Percentiles rank a stretch among this genome's conserved stretches.
phyloP scores from a whole-genome alignment of 1,140 invertebrate species.

The Nephotettix cincticeps region DNA sequence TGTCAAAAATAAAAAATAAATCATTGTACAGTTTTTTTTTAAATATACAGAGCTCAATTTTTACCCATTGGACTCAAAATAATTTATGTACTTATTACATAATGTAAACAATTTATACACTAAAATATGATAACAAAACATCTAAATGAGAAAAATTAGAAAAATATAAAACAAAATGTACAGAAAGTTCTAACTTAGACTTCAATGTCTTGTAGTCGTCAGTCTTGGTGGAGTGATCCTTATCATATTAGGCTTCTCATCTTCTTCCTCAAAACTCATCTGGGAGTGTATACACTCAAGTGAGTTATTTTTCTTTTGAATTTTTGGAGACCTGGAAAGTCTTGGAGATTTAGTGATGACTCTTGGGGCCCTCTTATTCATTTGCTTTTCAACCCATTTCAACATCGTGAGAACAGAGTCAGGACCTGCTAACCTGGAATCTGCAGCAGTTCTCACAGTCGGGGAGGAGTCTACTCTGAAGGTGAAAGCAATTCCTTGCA shows the following conservation, averaged over 20 bases:
- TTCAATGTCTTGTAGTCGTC: neutral
- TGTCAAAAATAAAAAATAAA: too few relatives aligned
- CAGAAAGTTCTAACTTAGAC: too few relatives aligned
- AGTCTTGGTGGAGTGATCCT: neutral
- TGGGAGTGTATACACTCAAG: slow-evolving; percentile 38
- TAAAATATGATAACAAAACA: too few relatives aligned
- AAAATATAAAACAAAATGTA: too few relatives aligned
- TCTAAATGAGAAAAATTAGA: too few relatives aligned
- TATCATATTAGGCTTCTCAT: slow-evolving; percentile 28
- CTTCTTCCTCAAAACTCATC: slow-evolving; percentile 43
- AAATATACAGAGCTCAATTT: too few relatives aligned
- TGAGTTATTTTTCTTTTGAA: slow-evolving; percentile 29
- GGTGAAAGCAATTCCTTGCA: slow-evolving; percentile 87
- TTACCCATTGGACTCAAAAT: too few relatives aligned
- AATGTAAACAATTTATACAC: too few relatives aligned
- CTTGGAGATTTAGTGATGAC: slow-evolving; percentile 27
- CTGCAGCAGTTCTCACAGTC: slow-evolving; percentile 81
- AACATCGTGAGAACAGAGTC: slow-evolving; percentile 86
- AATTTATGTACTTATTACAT: too few relatives aligned
- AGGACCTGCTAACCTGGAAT: slow-evolving; percentile 79
- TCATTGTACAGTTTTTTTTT: too few relatives aligned
- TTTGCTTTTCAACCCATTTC: slow-evolving; percentile 84
- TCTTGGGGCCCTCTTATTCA: slow-evolving; percentile 70
- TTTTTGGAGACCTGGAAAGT: slow-evolving; percentile 31
- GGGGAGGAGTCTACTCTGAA: slow-evolving; percentile 84